Conservation (phyloP, 92 coral and sea anemone species). For the Zoanthus solanderi region DNA sequence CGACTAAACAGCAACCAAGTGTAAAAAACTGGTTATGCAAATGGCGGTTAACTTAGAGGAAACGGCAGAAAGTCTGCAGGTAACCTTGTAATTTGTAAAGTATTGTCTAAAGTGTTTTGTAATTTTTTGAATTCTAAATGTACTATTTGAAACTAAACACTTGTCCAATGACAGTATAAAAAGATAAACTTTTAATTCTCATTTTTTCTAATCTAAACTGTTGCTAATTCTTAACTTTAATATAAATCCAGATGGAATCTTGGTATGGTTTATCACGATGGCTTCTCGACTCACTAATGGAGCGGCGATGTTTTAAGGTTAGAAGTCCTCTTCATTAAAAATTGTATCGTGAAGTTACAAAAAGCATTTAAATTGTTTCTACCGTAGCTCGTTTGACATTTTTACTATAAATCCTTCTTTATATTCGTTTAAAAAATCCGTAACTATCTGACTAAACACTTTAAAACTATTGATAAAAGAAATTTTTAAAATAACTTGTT, state of each 20-base stretch:
- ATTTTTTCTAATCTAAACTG: not conserved
- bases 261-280: slow-evolving; percentile 93
- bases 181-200: not conserved
- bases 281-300: slow-evolving; percentile 90
- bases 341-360: slow-evolving; percentile 29
- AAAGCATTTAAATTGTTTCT: slow-evolving; percentile 18
- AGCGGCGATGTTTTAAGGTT: slow-evolving; percentile 97
- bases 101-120: slow-evolving; percentile 7
- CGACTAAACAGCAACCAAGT: slow-evolving; percentile 1
- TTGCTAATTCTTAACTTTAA: slow-evolving; percentile 39
- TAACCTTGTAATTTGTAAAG: slow-evolving; percentile 4
- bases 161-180: slow-evolving; percentile 5
- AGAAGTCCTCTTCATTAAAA: slow-evolving; percentile 36
- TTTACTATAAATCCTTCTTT: not conserved
- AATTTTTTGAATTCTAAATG: slow-evolving; percentile 18
- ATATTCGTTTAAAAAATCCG: not conserved
- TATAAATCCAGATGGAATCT: slow-evolving; percentile 80
- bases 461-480: not conserved
- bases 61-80: slow-evolving; percentile 30
- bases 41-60: slow-evolving; percentile 11
- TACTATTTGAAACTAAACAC: not conserved
- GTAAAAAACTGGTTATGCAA: slow-evolving; percentile 10
- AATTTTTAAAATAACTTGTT: not conserved
- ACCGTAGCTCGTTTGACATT: not conserved
- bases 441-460: not conserved